A percentile compares a stretch with the other conserved stretches of the same genome.
phyloP scores from a whole-genome alignment of 1,140 invertebrate species.

The Caenorhabditis briggsae region DNA sequence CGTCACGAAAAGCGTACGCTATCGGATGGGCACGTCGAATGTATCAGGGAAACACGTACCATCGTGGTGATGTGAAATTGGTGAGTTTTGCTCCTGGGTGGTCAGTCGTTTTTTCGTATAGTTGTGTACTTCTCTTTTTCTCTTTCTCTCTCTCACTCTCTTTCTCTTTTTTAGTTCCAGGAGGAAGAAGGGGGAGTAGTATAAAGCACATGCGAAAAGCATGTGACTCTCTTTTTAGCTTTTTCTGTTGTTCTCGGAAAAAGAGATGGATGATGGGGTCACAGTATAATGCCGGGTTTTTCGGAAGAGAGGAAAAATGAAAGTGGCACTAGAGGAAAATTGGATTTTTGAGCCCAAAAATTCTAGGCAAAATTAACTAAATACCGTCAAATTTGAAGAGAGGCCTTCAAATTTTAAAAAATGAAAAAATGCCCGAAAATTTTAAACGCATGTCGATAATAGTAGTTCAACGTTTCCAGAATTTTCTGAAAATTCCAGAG shows the following conservation, averaged over 20 bases:
- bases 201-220: constrained; percentile 15
- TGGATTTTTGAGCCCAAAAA: too few relatives aligned
- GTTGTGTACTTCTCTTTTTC: constrained; percentile 18
- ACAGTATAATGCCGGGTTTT: not conserved
- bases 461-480: too few relatives aligned
- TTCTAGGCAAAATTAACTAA: too few relatives aligned
- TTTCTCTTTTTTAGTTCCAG: not conserved
- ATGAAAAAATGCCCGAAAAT: too few relatives aligned
- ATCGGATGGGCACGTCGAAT: constrained; percentile 59
- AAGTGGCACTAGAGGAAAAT: too few relatives aligned
- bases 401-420: too few relatives aligned
- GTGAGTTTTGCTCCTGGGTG: constrained; percentile 14
- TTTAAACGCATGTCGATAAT: too few relatives aligned
- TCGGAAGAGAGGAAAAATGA: not conserved
- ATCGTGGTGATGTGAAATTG: constrained; percentile 61
- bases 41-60: constrained; percentile 65
- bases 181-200: not conserved
- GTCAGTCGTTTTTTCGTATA: constrained; percentile 58
- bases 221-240: constrained; percentile 4
- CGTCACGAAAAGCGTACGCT: constrained; percentile 59
- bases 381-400: too few relatives aligned
- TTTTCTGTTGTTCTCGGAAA: too few relatives aligned
- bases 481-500: too few relatives aligned
- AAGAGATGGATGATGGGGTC: not conserved
- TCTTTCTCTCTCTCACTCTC: not conserved